A percentile compares a stretch with the other conserved stretches of the same genome.
Conservation (phyloP, 2,113 vertebrate species). For the Platichthys stellatus region DNA sequence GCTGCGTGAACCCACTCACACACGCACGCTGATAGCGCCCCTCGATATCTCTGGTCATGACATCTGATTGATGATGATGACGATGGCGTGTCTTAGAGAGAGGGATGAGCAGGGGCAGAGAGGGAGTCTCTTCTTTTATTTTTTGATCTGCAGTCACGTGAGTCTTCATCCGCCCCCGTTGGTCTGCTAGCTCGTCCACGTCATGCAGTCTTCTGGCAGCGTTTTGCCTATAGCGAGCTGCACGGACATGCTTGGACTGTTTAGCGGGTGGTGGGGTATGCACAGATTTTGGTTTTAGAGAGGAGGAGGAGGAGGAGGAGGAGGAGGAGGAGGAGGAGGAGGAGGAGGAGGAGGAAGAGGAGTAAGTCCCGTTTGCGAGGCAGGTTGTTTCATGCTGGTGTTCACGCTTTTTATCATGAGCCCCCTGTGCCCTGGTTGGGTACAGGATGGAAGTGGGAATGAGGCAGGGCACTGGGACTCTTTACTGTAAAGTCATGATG, state of each 20-base stretch:
- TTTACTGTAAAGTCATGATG: conserved; percentile 69
- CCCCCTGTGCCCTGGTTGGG: conserved; percentile 36
- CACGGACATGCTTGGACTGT: conserved; percentile 65
- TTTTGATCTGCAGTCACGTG: conserved; percentile 5
- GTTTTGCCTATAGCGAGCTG: conserved; percentile 41
- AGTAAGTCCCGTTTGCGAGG: conserved; percentile 48
- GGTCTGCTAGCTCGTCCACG: conserved; percentile 44
- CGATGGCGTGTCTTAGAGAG: conserved; percentile 44
- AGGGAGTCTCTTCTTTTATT: conserved; percentile 21
- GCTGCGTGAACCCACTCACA: conserved; percentile 29
- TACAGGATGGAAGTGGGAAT: background rate
- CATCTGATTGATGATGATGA: conserved; percentile 60
- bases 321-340: background rate
- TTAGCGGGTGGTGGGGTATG: conserved; percentile 39
- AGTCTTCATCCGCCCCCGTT: conserved; percentile 27
- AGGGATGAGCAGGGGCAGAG: conserved; percentile 42
- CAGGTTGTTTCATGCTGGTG: conserved; percentile 84
- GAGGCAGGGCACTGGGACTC: background rate
- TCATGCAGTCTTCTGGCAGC: conserved; percentile 71
- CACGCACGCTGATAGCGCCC: conserved; percentile 53
- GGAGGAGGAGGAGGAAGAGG: conserved; percentile 2
- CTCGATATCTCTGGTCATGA: conserved; percentile 30
- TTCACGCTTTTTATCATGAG: conserved; percentile 69
- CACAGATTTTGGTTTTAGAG: conserved; percentile 11
- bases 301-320: conserved; percentile 18